Evolutionary conservation across 2,113 vertebrate species (phyloP), one percentile per base, ranked within the genome.

Genomic region (Arothron firmamentum): DNA sequence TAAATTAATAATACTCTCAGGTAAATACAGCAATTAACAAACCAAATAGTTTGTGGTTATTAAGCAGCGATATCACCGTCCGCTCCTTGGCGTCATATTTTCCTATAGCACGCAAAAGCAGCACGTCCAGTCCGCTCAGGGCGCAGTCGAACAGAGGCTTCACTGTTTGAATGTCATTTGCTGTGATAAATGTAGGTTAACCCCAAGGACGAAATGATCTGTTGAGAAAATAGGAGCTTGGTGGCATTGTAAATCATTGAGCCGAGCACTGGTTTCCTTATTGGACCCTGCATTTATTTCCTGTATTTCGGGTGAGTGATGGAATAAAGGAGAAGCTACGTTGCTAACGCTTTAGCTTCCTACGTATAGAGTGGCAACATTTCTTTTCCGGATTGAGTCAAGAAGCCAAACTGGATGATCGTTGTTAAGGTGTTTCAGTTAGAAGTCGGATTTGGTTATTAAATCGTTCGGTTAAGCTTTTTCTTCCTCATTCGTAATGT

Each of bases 281-380:
- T 20, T 17, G 8, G 9, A 9, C 3, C 14, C 11, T 5, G 23
- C 7, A 59, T 38, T 41, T 11, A 17, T 11, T 31, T 47, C 13
- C 56, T 45, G 51, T 11, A 28, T 31, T 17, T n/a, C 31, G 2
- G 74, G 78, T 83, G 43, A 76, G 83, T 78, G 20, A 16, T 21
- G 20, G 41, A 16, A 17, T 45, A 17, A 17, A 17, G n/a, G 23
- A 59, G 15, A 34, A 62, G 63, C 58, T 66, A 12, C 23, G 21
- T 15, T 11, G 78, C 55, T 69, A 70, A 52, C 62, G 34, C 56
- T 5, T 51, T 69, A 73, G 62, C 71, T 59, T 47, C 34, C 20
- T 38, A 17, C 25, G 23, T 49, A 34, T 49, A 34, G 10, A 61
- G 45, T 18, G 21, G 18, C 21, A 11, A 12, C 17, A 12, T 38